These are phyloP conservation scores for Natrix natrix DNA, from an alignment of 2,797 vertebrate genomes.

Conservation along the genomic window DNA sequence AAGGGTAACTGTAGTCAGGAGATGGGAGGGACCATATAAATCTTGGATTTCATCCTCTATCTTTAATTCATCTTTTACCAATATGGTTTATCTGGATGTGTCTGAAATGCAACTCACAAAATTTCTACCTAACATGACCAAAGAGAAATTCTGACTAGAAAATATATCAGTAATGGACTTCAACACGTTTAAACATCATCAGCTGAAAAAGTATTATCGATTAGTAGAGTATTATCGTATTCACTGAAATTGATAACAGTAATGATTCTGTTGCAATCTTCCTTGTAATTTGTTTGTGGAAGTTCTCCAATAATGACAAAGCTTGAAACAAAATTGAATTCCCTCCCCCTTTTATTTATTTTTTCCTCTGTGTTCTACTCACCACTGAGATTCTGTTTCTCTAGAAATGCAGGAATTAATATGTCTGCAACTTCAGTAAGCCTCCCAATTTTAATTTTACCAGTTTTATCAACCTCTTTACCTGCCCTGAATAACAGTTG, in stretches of 20 bases:
- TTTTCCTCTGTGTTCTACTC: not conserved
- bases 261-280: not conserved
- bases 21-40: not conserved
- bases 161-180: not conserved
- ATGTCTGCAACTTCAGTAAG: not conserved
- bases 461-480: constrained; percentile 30
- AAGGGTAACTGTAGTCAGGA: not conserved
- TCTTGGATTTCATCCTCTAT: not conserved
- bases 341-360: not conserved
- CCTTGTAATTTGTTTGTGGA: not conserved
- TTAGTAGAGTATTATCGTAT: not conserved
- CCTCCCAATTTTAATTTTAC: constrained; percentile 14
- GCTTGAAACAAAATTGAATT: not conserved
- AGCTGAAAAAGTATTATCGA: not conserved
- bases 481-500: constrained; percentile 44
- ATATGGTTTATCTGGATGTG: not conserved
- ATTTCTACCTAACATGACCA: not conserved
- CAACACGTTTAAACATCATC: not conserved
- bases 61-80: not conserved
- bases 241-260: not conserved
- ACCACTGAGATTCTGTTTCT: not conserved
- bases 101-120: not conserved
- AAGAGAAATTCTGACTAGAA: not conserved
- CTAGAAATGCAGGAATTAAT: not conserved
- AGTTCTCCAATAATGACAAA: not conserved